These are phyloP conservation scores for Mantis religiosa DNA, from an alignment of 2,888 invertebrate genomes.

Conservation along the genomic window DNA sequence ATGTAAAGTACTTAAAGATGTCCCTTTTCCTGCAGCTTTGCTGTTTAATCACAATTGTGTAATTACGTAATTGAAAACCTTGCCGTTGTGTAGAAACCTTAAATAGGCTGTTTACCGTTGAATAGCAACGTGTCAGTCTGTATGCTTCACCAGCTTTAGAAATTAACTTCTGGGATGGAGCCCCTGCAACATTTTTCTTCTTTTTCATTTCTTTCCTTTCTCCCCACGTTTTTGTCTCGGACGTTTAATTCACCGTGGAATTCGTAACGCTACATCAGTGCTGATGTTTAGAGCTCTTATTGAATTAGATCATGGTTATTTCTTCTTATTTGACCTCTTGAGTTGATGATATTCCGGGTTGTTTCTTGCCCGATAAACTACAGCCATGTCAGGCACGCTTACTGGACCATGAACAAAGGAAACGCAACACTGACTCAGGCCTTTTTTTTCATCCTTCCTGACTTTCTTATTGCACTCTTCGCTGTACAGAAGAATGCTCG, in stretches of 20 bases:
- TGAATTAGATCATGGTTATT: slow-evolving; percentile 11
- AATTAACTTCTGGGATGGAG: background rate
- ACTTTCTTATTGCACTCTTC: background rate
- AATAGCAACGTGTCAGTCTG: background rate
- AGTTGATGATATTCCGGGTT: background rate
- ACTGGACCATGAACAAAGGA: background rate
- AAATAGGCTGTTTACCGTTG: background rate
- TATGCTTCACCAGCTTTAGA: background rate
- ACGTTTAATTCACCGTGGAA: background rate
- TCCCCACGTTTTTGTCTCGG: background rate
- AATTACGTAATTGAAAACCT: background rate
- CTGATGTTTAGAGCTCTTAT: slow-evolving; percentile 3
- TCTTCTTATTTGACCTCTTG: background rate
- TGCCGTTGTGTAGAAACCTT: background rate
- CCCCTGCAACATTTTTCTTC: background rate
- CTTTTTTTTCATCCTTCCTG: background rate
- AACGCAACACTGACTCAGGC: background rate
- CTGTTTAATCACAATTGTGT: too few species aligned
- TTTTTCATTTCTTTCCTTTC: background rate
- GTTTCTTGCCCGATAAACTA: background rate
- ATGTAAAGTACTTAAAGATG: too few species aligned
- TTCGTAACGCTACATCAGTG: background rate
- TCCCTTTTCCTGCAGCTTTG: too few species aligned
- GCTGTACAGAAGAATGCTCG: background rate
- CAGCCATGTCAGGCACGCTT: background rate